A percentile compares a stretch with the other conserved stretches of the same genome.
Conservation (phyloP, 2,113 vertebrate genomes). For the Poeciliopsis retropinna region DNA sequence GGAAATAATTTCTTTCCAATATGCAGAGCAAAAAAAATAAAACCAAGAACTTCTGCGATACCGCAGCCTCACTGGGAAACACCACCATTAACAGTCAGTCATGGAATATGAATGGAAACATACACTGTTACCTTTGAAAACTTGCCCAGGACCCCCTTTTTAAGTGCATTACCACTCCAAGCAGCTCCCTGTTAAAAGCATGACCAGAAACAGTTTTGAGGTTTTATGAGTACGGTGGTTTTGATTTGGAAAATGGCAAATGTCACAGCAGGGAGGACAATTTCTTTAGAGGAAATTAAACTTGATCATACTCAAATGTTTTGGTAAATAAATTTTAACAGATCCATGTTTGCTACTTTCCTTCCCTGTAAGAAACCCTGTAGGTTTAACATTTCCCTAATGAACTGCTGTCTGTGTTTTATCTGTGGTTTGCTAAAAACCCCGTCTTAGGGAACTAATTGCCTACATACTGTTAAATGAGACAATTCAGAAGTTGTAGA, state of each 20-base stretch:
- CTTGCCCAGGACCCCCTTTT: constrained; percentile 64
- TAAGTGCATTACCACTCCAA: constrained; percentile 48
- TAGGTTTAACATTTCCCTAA: constrained; percentile 31
- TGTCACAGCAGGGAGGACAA: constrained; percentile 30
- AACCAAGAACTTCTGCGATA: constrained; percentile 55
- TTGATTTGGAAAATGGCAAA: constrained; percentile 56
- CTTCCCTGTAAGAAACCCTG: constrained; percentile 33
- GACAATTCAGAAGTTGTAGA: constrained; percentile 28
- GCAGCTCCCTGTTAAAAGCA: constrained; percentile 53
- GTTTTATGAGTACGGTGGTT: constrained; percentile 64
- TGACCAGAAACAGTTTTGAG: constrained; percentile 43
- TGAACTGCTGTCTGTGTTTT: constrained; percentile 52
- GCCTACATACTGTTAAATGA: constrained; percentile 31
- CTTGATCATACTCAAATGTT: constrained; percentile 67
- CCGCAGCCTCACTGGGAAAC: constrained; percentile 75
- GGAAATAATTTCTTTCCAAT: constrained; percentile 90
- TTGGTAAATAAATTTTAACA: constrained; percentile 68
- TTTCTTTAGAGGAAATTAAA: constrained; percentile 56
- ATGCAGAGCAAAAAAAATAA: constrained; percentile 77
- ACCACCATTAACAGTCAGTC: constrained; percentile 72
- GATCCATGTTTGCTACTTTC: constrained; percentile 30
- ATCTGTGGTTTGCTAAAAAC: constrained; percentile 50
- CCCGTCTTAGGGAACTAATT: constrained; percentile 23
- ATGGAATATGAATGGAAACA: constrained; percentile 73
- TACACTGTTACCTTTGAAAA: constrained; percentile 63